phyloP scores from a whole-genome alignment of 2,113 vertebrate species.

The Mixornis gularis region DNA sequence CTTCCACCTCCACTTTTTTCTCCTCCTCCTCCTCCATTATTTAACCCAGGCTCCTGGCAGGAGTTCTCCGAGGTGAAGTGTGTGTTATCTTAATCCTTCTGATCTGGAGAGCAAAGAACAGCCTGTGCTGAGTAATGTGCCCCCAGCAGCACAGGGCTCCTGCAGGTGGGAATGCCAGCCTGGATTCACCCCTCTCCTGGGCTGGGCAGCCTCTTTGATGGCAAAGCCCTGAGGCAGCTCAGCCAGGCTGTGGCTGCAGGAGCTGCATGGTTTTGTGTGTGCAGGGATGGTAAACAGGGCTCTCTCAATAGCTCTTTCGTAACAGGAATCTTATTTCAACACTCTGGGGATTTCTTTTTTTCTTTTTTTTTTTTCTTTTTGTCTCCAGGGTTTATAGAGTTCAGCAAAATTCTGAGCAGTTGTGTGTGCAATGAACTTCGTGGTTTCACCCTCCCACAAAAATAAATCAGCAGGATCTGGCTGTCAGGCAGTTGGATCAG shows the following conservation, averaged over 20 bases:
- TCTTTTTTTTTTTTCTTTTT: not conserved
- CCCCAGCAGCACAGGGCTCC: not conserved
- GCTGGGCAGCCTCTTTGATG: not conserved
- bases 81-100: not conserved
- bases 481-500: not conserved
- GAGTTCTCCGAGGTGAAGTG: not conserved
- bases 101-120: not conserved
- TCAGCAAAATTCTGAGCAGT: constrained; percentile 7
- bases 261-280: not conserved
- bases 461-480: not conserved
- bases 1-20: not conserved
- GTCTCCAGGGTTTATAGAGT: not conserved
- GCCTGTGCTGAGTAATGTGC: rapidly evolving
- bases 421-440: not conserved
- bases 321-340: constrained; percentile 50
- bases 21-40: not conserved
- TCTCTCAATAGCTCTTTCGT: constrained; percentile 11
- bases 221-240: not conserved
- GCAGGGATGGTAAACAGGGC: not conserved
- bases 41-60: not conserved
- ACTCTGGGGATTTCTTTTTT: not conserved
- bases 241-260: not conserved
- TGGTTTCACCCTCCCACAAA: not conserved
- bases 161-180: not conserved
- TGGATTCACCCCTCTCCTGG: not conserved